Conservation (phyloP, 2,113 vertebrate species). For the Tyrannus savana region DNA sequence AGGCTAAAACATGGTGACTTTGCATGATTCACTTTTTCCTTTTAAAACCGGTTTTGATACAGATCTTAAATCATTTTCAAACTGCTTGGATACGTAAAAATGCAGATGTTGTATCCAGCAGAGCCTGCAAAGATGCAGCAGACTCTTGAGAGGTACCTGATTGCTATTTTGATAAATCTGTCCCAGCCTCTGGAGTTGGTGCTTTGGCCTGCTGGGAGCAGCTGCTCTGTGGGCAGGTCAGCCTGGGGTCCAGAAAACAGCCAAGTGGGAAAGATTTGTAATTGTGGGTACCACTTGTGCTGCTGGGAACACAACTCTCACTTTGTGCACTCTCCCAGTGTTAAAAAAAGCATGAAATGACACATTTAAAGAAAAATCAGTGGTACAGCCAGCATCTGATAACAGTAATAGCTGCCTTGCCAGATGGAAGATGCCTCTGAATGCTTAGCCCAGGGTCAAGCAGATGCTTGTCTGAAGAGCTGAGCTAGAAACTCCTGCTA, state of each 20-base stretch:
- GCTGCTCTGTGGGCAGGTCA: not conserved
- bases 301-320: not conserved
- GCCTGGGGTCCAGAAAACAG: not conserved
- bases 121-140: not conserved
- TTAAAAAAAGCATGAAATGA: not conserved
- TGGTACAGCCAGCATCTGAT: not conserved
- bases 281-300: not conserved
- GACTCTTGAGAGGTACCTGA: not conserved
- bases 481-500: not conserved
- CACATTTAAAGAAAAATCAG: not conserved
- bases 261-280: not conserved
- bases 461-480: not conserved
- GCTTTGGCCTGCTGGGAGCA: not conserved
- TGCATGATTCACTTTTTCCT: constrained; percentile 26
- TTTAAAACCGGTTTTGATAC: not conserved
- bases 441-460: not conserved
- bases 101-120: not conserved
- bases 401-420: not conserved
- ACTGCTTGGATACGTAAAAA: not conserved
- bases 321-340: not conserved
- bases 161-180: not conserved
- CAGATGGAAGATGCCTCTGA: not conserved
- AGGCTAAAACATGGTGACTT: constrained; percentile 27
- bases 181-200: not conserved
- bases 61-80: not conserved